phyloP scores from a whole-genome alignment of 2,113 vertebrate genomes.

The Hystrix cristata region DNA sequence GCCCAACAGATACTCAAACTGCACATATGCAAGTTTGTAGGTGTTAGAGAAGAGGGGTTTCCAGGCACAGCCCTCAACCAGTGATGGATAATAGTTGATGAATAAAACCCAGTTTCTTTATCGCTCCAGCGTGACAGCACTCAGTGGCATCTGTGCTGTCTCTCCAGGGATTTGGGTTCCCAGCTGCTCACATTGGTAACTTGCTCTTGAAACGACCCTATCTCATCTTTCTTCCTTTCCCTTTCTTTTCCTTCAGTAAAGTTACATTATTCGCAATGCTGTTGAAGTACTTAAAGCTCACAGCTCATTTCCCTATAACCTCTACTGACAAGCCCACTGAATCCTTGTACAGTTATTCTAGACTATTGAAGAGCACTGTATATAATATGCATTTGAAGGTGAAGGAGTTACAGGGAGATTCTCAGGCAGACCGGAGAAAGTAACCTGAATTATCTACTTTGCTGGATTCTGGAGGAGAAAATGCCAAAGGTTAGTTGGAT shows the following conservation, averaged over 20 bases:
- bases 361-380: not conserved
- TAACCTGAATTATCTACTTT: not conserved
- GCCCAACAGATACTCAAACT: not conserved
- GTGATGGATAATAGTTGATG: not conserved
- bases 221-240: not conserved
- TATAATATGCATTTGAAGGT: not conserved
- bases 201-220: not conserved
- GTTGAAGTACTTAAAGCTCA: conserved; percentile 3
- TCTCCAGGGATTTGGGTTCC: not conserved
- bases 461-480: conserved; percentile 14
- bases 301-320: conserved; percentile 6
- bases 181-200: not conserved
- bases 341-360: conserved; percentile 13
- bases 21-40: not conserved
- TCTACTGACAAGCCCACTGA: not conserved
- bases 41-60: not conserved
- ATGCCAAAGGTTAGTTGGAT: not conserved
- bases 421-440: not conserved
- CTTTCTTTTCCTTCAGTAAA: not conserved
- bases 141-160: not conserved
- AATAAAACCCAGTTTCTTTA: conserved; percentile 10
- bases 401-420: not conserved
- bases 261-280: conserved; percentile 4
- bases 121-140: not conserved
- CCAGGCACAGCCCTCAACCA: not conserved